Conservation (phyloP, 1,140 invertebrate species). For the Monomorium pharaonis region DNA sequence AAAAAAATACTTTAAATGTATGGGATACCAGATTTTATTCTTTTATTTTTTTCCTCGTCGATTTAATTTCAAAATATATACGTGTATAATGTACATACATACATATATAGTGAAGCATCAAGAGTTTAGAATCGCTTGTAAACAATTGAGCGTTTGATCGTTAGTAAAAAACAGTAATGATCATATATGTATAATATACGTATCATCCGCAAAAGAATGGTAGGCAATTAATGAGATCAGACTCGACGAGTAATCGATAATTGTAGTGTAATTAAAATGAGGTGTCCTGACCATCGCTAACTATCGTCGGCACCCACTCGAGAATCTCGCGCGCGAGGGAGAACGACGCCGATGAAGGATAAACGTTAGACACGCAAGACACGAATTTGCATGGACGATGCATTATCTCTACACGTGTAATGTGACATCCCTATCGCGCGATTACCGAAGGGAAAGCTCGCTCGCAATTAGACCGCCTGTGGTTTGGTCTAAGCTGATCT, state of each 20-base stretch:
- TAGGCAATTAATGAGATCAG: neutral
- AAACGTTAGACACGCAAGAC: constrained; percentile 72
- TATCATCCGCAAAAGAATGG: neutral
- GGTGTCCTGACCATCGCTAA: neutral
- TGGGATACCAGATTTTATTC: neutral
- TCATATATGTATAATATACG: neutral
- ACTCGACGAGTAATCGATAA: neutral
- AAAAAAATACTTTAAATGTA: neutral
- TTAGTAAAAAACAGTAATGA: neutral
- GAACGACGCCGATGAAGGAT: constrained; percentile 62
- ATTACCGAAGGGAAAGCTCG: constrained; percentile 62
- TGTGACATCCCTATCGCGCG: constrained; percentile 68
- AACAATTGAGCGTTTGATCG: neutral
- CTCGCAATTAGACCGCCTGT: constrained; percentile 70
- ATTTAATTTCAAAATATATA: neutral
- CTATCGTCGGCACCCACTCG: neutral
- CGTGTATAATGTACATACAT: neutral
- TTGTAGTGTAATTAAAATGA: constrained; percentile 28
- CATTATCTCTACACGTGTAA: constrained; percentile 75
- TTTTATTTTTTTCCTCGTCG: neutral
- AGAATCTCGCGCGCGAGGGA: neutral
- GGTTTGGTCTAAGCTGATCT: constrained; percentile 58
- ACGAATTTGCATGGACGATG: constrained; percentile 72
- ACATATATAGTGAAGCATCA: neutral
- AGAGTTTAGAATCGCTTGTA: neutral